Evolutionary conservation across 2,113 vertebrate species (phyloP).

Genomic region (Numenius arquata): DNA sequence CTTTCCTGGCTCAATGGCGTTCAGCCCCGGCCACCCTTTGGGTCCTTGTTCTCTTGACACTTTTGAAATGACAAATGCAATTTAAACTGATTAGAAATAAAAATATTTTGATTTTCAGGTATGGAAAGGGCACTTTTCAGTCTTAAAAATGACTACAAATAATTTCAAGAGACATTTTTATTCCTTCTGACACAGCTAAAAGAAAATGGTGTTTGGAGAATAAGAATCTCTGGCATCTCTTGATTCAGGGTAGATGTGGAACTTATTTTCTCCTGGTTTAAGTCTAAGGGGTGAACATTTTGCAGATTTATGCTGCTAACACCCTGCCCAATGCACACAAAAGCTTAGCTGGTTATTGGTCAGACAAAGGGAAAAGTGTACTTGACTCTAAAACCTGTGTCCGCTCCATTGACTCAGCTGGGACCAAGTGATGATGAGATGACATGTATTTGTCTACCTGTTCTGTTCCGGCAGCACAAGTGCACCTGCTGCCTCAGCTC

Average conservation of each 20-base stretch:
- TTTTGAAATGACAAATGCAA: background rate
- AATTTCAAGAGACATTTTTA: background rate
- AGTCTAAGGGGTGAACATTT: background rate
- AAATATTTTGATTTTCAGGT: background rate
- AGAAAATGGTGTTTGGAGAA: background rate
- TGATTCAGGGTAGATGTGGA: background rate
- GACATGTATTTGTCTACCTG: accelerated
- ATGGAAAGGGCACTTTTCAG: background rate
- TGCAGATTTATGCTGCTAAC: background rate
- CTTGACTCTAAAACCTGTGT: accelerated
- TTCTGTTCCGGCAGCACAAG: background rate
- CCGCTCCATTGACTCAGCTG: background rate
- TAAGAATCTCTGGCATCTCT: background rate
- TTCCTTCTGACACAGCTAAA: background rate
- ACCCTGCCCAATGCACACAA: background rate
- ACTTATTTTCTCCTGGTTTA: background rate
- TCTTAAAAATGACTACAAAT: background rate
- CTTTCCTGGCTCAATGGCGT: background rate
- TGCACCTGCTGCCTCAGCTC: background rate
- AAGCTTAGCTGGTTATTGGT: background rate
- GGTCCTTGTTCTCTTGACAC: background rate
- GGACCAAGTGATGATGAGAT: background rate
- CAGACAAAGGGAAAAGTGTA: background rate
- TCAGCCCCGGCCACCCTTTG: background rate
- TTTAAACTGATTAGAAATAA: background rate